Evolutionary conservation across 2,113 vertebrate species (phyloP), one percentile per base, ranked within the genome.

Genomic region (Suricata suricatta): DNA sequence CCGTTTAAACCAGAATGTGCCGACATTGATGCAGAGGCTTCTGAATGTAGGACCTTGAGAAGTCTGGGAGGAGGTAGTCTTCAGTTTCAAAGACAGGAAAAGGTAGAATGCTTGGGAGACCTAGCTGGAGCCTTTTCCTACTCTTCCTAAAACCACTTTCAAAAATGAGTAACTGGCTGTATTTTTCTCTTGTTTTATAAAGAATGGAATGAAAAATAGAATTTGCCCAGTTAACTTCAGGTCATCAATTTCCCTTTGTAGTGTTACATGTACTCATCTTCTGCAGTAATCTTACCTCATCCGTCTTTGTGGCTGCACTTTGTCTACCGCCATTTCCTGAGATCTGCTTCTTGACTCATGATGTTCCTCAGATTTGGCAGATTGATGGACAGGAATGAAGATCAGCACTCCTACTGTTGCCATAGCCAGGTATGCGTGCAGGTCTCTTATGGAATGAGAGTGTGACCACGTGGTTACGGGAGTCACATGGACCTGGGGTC

Each of bases 401-500:
- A 29, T 25, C 4, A 31, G 50, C 17, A 50, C 17, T 3, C 23
- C 44, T 3, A 21, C 29, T 54, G 15, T 31, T 35, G n/a, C 41
- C 29, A 1, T 2, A 3, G 11, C 11, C 44, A 57, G 33, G 0
- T 41, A 13, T 41, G 2, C 14, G 50, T 81, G 21, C 2, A 0
- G 44, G 57, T 52, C 10, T 33, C 35, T 47, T 0, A 2, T 6
- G 33, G 38, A 90, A 33, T 0, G 1, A 15, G 14, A 44, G 21
- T 13, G 0, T 19, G 2, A 50, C 0, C 0, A 2, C 31, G 35
- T 13, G 10, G 25, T 31, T 52, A 47, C 15, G 64, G 38, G 50
- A 17, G 60, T 35, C 14, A 5, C 21, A 0, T 3, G 38, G 69
- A 21, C 27, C 35, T 38, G 4, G 21, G 6, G 31, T 44, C 54